phyloP scores from a whole-genome alignment of 2,113 vertebrate genomes.

The Forbesichthys agassizii region DNA sequence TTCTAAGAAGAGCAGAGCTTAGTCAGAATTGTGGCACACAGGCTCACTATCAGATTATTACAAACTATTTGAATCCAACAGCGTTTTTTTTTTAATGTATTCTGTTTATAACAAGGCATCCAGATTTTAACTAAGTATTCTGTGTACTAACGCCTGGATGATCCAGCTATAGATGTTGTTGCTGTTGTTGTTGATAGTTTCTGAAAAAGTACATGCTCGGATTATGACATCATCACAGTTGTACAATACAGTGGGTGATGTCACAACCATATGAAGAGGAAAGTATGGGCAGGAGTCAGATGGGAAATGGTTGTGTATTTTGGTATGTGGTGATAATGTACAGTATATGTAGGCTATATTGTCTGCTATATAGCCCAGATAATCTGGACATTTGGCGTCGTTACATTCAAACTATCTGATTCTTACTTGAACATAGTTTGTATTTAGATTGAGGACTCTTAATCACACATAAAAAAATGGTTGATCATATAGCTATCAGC shows the following conservation, averaged over 20 bases:
- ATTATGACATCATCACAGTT: slow-evolving; percentile 49
- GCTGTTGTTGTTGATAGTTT: slow-evolving; percentile 8
- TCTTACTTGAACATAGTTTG: no score
- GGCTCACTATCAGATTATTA: no score
- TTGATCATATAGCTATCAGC: no score
- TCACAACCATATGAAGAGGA: slow-evolving; percentile 47
- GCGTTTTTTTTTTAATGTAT: no score
- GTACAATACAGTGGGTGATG: slow-evolving; percentile 26
- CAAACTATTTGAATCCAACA: no score
- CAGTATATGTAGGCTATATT: slow-evolving; percentile 3
- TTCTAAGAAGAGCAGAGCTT: background rate
- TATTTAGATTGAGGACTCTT: no score
- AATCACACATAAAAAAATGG: no score
- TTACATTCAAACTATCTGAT: background rate
- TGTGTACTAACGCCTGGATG: slow-evolving; percentile 15
- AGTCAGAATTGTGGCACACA: no score
- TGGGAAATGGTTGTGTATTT: background rate
- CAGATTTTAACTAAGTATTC: background rate
- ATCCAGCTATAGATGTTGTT: slow-evolving; percentile 20
- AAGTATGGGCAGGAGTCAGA: slow-evolving; percentile 47
- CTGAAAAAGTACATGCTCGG: background rate
- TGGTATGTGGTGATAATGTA: slow-evolving; percentile 5
- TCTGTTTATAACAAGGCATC: no score
- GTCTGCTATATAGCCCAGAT: background rate
- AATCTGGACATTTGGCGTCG: slow-evolving; percentile 17